Evolutionary conservation across 2,113 vertebrate species (phyloP), one percentile per base, ranked within the genome.

Genomic region (Ochotona princeps): DNA sequence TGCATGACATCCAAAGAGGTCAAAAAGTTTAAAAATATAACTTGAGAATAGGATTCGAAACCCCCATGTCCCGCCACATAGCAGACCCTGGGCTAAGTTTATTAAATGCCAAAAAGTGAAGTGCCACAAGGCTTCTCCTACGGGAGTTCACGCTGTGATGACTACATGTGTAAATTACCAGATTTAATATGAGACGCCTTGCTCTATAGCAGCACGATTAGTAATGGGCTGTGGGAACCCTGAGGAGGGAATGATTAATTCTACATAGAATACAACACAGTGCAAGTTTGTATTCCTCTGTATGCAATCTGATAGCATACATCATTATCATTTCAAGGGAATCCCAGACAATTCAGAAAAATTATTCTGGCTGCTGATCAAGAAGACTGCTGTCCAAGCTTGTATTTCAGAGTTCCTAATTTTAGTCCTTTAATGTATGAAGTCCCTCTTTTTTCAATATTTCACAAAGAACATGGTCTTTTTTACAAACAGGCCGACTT

Each of bases 231-330:
- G 9, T 86, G 72, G 32, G 47, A 83, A 63, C 63, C 89, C 82
- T 80, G 88, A 89, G 47, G 51, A 82, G 32, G 13, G 32, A 38
- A 38, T 54, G 32, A 89, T 95, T 82, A 87, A 94, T 92, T 93
- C 51, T 66, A 54, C 70, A 70, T 60, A 73, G 90, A 92, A 90
- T 81, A 63, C 44, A 89, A 28, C 44, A 61, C 63, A 70, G 70
- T 51, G 25, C 8, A 61, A 54, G 20, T 91, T 79, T 51, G 35
- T 49, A 67, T 89, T 90, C 69, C 57, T 90, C 28, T 87, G 73
- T 49, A 57, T 51, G 32, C 47, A 51, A 13, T n/a, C 32, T 65
- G 25, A 65, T 69, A 87, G 11, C 44, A 44, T 76, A 49, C 30
- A 54, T 87, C 85, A 83, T 66, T 49, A 67, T 44, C 17, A 66